Conservation (phyloP, 2,113 vertebrate genomes). For the Gorsachius goisagi region DNA sequence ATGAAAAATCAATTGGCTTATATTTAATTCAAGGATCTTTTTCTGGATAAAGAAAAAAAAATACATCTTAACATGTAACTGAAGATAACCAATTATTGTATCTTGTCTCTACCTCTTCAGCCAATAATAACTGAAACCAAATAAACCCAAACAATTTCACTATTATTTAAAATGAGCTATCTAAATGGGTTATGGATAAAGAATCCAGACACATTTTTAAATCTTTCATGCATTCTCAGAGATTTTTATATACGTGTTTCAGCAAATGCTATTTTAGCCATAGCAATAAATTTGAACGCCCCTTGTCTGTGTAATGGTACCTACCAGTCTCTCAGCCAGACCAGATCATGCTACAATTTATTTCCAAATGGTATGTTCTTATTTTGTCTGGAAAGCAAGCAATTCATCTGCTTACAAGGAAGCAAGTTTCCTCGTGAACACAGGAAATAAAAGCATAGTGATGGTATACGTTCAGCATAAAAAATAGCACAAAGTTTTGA, state of each 20-base stretch:
- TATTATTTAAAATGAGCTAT: background rate
- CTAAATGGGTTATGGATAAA: background rate
- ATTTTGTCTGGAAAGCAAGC: conserved; percentile 3
- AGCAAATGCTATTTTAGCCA: background rate
- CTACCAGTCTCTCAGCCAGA: background rate
- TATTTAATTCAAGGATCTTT: background rate
- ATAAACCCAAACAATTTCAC: background rate
- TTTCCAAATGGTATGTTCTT: background rate
- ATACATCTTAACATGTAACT: background rate
- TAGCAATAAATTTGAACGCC: background rate
- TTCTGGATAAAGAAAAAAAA: background rate
- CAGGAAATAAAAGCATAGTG: background rate
- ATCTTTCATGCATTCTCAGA: background rate
- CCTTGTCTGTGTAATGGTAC: background rate
- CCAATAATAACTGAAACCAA: background rate
- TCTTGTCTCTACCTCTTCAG: background rate
- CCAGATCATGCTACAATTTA: background rate
- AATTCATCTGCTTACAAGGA: background rate
- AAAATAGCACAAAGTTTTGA: background rate
- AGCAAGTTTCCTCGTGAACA: background rate
- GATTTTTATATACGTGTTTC: background rate
- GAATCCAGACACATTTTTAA: background rate
- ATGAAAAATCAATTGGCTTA: background rate
- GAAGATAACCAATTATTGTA: background rate
- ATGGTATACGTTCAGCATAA: background rate